Percentiles rank a stretch among this genome's conserved stretches.
Conservation (phyloP, 2,797 vertebrate genomes). For the Tapera naevia region DNA sequence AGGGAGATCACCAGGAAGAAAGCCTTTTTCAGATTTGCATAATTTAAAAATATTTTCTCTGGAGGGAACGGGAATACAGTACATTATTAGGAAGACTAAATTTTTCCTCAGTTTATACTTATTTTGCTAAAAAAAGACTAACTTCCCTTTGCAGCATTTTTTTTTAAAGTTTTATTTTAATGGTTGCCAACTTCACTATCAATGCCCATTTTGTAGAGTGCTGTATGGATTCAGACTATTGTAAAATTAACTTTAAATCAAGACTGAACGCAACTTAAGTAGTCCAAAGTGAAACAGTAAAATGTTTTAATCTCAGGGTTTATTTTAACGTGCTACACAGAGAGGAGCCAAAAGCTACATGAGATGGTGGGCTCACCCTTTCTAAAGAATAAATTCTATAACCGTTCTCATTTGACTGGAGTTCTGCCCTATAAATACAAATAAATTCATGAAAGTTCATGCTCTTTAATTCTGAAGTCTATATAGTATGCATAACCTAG, state of each 20-base stretch:
- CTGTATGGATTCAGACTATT: neutral
- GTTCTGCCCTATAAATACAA: constrained; percentile 18
- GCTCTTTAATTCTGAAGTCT: constrained; percentile 6
- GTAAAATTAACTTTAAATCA: neutral
- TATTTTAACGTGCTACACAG: neutral
- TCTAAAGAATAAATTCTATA: neutral
- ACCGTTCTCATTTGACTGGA: neutral
- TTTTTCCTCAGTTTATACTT: neutral
- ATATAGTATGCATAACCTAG: neutral
- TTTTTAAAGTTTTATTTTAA: neutral
- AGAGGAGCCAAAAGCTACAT: constrained; percentile 24
- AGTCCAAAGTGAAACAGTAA: neutral
- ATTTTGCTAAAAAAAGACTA: neutral
- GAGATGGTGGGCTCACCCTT: neutral
- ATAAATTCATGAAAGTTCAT: neutral
- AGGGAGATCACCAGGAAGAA: neutral
- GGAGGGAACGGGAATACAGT: neutral
- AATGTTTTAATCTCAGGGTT: neutral
- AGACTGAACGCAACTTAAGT: neutral
- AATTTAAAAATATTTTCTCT: neutral
- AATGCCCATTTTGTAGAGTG: neutral
- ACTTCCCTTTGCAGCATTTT: neutral
- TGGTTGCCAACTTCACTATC: neutral
- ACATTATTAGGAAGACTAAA: neutral
- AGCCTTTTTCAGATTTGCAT: neutral